Conservation (phyloP, 2,797 vertebrate species). For the Megalops cyprinoides region DNA sequence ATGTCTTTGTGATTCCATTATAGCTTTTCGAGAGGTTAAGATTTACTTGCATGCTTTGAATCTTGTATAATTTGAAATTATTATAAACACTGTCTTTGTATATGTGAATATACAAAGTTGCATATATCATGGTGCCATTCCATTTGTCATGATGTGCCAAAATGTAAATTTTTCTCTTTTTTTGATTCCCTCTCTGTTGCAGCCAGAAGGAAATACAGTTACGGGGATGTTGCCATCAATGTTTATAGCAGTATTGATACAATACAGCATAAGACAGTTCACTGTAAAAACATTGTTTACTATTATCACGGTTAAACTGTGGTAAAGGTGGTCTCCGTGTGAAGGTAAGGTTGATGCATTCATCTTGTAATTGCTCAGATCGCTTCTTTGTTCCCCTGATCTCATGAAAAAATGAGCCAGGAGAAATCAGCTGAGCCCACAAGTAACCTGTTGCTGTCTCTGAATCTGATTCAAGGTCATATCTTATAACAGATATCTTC, state of each 20-base stretch:
- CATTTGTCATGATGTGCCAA: background rate
- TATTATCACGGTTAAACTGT: background rate
- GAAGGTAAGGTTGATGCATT: background rate
- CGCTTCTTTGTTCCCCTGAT: background rate
- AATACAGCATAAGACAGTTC: background rate
- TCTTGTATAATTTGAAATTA: background rate
- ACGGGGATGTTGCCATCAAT: background rate
- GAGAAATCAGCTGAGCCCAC: background rate
- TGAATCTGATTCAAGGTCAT: background rate
- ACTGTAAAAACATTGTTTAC: background rate
- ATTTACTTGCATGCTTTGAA: background rate
- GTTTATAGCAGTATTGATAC: background rate
- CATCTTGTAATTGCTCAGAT: background rate
- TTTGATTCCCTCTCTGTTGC: background rate
- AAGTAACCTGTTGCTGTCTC: background rate
- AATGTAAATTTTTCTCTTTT: background rate
- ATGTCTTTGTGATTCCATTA: too few relatives aligned
- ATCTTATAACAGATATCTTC: background rate
- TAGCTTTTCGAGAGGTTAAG: background rate
- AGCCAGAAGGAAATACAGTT: background rate
- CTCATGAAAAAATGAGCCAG: background rate
- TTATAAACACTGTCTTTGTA: background rate
- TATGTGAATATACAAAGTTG: background rate
- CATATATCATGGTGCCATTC: background rate
- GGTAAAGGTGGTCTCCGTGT: background rate